Evolutionary conservation across 2,797 vertebrate species (phyloP), one percentile per base, ranked within the genome.

Genomic region (Chiroxiphia lanceolata): DNA sequence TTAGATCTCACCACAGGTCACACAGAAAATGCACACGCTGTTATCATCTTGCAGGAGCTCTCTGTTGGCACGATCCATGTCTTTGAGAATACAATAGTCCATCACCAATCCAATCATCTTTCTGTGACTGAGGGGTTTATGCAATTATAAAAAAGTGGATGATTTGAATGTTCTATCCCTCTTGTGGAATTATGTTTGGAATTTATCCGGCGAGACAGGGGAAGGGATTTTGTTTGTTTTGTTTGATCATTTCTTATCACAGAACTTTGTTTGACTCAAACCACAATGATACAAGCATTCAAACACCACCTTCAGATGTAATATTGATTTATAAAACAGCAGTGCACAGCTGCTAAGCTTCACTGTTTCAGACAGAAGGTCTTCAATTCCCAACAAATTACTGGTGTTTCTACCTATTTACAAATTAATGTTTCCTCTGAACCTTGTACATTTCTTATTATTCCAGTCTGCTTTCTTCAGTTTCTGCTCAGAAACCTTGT

Each of bases 301-400:
- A 97, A 94, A 96, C 87, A 95, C 81, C 93, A 95, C 94, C 97
- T 97, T 97, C 95, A 94, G 94, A 97, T 95, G 93, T 97, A 96
- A 94, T 94, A 97, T 95, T 97, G 97, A 97, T 97, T 98, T 97
- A 91, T 94, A 97, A 98, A 98, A 97, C 94, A 96, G 95, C 95
- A 96, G 95, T 82, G 91, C 93, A 95, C 92, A 96, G 95, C 95
- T 97, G 95, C 96, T 94, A 80, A 91, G 97, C 91, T 97, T 96
- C 95, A 50, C 93, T 96, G 87, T 96, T 95, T 91, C 92, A 96
- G 92, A 80, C 83, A 86, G 97, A 98, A 97, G 91, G 93, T 97
- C 97, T 97, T 97, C 93, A 97, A 95, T 97, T 97, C 97, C 96
- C 89, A 96, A 93, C 96, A 96, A 98, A 97, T 97, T 96, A 96